Evolutionary conservation across 2,113 vertebrate species (phyloP).

Genomic region (Struthio camelus): DNA sequence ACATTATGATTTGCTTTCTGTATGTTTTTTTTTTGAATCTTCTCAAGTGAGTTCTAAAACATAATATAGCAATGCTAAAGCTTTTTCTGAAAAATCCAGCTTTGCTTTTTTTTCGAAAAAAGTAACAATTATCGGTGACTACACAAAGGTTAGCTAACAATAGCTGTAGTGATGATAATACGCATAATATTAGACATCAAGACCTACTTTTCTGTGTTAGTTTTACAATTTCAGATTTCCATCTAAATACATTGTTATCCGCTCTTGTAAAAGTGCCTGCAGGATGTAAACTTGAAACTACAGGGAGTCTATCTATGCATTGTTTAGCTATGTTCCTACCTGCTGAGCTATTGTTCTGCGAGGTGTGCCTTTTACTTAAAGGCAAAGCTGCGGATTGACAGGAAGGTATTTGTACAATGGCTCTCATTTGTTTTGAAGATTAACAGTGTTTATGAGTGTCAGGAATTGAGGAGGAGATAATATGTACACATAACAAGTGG

Average conservation of each 20-base stretch:
- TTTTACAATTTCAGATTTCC: not conserved
- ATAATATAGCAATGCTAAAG: not conserved
- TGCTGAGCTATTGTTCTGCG: conserved; percentile 81
- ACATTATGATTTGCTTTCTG: not conserved
- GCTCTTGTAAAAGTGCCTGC: not conserved
- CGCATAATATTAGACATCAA: not conserved
- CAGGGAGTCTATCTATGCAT: not conserved
- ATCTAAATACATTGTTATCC: not conserved
- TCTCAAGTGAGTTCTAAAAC: not conserved
- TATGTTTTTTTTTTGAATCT: not conserved
- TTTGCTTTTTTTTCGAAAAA: not conserved
- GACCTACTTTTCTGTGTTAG: not conserved
- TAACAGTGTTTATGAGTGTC: conserved; percentile 3
- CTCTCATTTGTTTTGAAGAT: conserved; percentile 63
- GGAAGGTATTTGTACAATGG: conserved; percentile 47
- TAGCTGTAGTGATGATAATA: not conserved
- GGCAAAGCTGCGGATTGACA: conserved; percentile 60
- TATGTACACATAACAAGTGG: not conserved
- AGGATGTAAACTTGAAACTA: conserved; percentile 38
- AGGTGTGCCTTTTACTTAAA: conserved; percentile 78
- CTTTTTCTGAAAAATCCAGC: not conserved
- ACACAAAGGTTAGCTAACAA: not conserved
- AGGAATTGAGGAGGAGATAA: not conserved
- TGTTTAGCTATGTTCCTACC: conserved; percentile 65
- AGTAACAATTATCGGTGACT: not conserved